Percentiles rank a stretch among this genome's conserved stretches.
Conservation (phyloP, 2,888 invertebrate species). For the Amaurobius ferox region DNA sequence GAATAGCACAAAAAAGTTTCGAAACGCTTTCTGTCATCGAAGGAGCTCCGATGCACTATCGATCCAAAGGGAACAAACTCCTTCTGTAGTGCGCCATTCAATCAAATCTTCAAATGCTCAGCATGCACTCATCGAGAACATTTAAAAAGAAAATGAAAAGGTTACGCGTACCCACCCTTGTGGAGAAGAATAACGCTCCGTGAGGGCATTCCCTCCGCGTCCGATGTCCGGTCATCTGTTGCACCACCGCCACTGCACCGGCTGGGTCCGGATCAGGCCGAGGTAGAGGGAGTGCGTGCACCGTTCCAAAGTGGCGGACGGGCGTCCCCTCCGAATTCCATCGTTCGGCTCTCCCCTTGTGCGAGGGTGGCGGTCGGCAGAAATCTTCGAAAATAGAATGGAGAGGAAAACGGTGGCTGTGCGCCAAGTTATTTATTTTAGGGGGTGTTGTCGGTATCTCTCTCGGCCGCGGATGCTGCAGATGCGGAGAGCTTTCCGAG, state of each 20-base stretch:
- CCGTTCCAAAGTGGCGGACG: too few relatives aligned
- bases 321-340: too few relatives aligned
- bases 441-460: slow-evolving; percentile 20
- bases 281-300: not conserved
- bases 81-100: not conserved
- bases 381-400: slow-evolving; percentile 58
- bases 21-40: too few relatives aligned
- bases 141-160: not conserved
- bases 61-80: not conserved
- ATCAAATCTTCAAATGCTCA: not conserved
- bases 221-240: not conserved
- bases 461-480: slow-evolving; percentile 12
- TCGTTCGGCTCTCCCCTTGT: not conserved
- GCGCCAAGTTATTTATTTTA: slow-evolving; percentile 62
- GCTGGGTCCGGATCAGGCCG: not conserved
- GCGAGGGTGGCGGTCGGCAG: slow-evolving; percentile 45
- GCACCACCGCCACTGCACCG: too few relatives aligned
- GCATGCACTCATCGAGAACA: not conserved
- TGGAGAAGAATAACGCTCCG: not conserved
- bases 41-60: not conserved
- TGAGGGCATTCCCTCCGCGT: not conserved
- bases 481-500: slow-evolving; percentile 28
- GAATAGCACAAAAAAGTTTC: not conserved
- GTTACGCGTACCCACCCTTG: not conserved
- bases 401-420: slow-evolving; percentile 42